Conservation (phyloP, 2,797 vertebrate genomes). For the Sebastes cheni region DNA sequence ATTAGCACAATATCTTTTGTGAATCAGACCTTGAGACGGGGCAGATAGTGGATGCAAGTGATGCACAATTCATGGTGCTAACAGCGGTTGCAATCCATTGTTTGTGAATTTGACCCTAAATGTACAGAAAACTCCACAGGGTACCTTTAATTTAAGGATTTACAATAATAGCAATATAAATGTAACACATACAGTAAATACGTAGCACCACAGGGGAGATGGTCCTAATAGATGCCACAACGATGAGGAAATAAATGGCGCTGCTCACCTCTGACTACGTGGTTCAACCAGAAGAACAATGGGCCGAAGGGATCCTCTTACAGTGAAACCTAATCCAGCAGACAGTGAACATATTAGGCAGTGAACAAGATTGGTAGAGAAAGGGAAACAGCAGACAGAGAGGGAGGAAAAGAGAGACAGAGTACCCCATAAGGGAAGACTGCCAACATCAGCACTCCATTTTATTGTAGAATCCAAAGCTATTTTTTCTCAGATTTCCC, state of each 20-base stretch:
- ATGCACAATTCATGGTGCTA: rapidly evolving
- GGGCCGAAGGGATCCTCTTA: conserved; percentile 9
- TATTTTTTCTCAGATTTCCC: conserved; percentile 55
- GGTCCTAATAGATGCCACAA: background rate
- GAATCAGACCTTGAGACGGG: background rate
- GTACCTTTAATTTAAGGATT: background rate
- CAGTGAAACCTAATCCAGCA: conserved; percentile 42
- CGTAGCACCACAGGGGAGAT: background rate
- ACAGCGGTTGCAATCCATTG: background rate
- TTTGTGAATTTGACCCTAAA: background rate
- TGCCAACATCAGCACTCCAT: conserved; percentile 69
- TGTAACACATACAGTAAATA: background rate
- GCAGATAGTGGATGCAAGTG: rapidly evolving
- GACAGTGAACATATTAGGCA: conserved; percentile 54
- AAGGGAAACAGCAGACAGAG: conserved; percentile 47
- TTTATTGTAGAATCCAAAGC: conserved; percentile 50
- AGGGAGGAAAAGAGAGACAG: conserved; percentile 40
- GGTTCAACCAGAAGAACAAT: conserved; percentile 25
- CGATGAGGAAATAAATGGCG: conserved; percentile 14
- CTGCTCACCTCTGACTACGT: conserved; percentile 5
- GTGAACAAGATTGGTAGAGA: conserved; percentile 60
- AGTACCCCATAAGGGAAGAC: conserved; percentile 47
- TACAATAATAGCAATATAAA: background rate
- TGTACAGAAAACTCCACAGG: background rate
- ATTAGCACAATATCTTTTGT: rapidly evolving